Percentiles rank a stretch among this genome's conserved stretches.
Evolutionary conservation across 2,888 invertebrate species (phyloP).

Genomic region (Hirtodrosophila duncani): DNA sequence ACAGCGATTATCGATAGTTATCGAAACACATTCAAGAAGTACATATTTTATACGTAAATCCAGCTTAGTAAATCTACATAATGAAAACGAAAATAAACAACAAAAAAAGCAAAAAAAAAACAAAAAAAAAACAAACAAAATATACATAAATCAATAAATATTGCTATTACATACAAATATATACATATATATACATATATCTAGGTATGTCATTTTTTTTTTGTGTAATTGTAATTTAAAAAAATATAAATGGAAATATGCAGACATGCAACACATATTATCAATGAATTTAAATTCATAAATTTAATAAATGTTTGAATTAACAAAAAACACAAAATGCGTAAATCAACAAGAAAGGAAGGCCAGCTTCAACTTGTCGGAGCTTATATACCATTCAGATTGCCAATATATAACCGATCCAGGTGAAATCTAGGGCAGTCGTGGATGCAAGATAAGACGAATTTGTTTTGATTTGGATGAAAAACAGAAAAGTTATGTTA

Average conservation of each 20-base stretch:
- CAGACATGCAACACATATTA: conserved; percentile 61
- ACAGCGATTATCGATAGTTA: conserved; percentile 15
- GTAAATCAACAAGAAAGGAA: conserved; percentile 12
- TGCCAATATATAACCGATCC: no score
- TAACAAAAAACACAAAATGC: conserved; percentile 27
- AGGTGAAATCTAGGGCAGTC: no score
- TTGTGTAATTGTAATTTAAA: conserved; percentile 49
- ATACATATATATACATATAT: conserved; percentile 34
- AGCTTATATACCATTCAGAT: no score
- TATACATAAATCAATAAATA: conserved; percentile 34
- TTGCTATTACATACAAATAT: conserved; percentile 38
- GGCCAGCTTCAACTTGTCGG: no score
- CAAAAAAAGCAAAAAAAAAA: not conserved
- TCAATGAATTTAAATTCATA: conserved; percentile 62
- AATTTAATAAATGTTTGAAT: conserved; percentile 53
- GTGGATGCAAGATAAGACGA: no score
- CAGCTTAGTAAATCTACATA: conserved; percentile 50
- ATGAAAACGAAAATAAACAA: not conserved
- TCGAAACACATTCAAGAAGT: conserved; percentile 7
- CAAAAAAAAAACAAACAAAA: conserved; percentile 19
- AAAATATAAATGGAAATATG: conserved; percentile 23
- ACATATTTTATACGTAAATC: conserved; percentile 64
- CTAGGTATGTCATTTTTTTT: conserved; percentile 48
- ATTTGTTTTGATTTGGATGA: no score
- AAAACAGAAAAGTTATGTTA: no score